phyloP scores from a whole-genome alignment of 2,797 vertebrate species.

The Eulemur rubriventer region DNA sequence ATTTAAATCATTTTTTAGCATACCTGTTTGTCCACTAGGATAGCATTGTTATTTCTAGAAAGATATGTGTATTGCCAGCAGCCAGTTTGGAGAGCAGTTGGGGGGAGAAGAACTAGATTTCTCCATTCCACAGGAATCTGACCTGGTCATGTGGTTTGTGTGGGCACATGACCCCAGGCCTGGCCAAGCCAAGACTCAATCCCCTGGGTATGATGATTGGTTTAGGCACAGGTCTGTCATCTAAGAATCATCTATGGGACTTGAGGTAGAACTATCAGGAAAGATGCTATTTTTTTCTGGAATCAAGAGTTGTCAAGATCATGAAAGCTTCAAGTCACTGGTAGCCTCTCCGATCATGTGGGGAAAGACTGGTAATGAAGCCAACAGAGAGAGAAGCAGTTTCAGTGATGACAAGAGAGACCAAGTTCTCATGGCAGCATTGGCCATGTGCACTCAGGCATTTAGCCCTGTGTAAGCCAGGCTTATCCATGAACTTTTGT shows the following conservation, averaged over 20 bases:
- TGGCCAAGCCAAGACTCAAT: neutral
- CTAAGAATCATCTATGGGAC: neutral
- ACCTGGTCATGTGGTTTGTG: neutral
- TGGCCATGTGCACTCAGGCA: fast-evolving
- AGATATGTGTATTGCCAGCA: neutral
- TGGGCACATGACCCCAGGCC: neutral
- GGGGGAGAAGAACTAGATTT: neutral
- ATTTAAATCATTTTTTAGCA: neutral
- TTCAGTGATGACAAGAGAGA: neutral
- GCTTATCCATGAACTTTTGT: neutral
- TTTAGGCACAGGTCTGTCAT: neutral
- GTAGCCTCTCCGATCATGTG: neutral
- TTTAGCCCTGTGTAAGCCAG: neutral
- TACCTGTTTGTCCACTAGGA: neutral
- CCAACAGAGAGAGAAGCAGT: neutral
- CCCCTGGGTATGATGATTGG: neutral
- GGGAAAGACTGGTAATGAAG: neutral
- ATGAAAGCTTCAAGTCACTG: neutral
- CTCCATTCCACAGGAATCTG: neutral
- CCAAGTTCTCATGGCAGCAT: fast-evolving
- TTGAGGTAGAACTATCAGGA: neutral
- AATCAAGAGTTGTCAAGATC: neutral
- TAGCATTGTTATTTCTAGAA: neutral
- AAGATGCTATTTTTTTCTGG: neutral
- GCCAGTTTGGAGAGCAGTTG: neutral